phyloP scores from a whole-genome alignment of 2,113 vertebrate species.

The Monarcha castaneiventris region DNA sequence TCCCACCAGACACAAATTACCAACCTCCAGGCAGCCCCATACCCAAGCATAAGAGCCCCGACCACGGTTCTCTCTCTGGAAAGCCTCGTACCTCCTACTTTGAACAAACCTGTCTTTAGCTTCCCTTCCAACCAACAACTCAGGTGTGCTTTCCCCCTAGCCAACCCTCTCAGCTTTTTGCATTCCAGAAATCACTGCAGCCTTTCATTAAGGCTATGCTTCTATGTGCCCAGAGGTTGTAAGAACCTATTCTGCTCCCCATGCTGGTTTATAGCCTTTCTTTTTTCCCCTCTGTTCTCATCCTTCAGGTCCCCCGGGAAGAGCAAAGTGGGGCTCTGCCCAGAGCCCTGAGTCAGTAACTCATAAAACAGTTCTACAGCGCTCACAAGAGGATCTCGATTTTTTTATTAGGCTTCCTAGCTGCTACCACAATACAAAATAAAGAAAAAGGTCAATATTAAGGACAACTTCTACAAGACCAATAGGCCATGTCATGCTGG shows the following conservation, averaged over 20 bases:
- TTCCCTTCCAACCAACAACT: not conserved
- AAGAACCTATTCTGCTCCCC: not conserved
- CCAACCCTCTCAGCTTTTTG: not conserved
- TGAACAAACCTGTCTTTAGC: not conserved
- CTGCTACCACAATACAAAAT: not conserved
- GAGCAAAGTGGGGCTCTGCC: not conserved
- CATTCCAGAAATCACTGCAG: not conserved
- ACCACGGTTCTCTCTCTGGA: not conserved
- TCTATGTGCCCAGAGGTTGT: not conserved
- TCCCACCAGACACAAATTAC: not conserved
- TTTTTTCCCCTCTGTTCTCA: not conserved
- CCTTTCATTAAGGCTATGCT: not conserved
- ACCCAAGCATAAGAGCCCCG: not conserved
- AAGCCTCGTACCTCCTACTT: not conserved
- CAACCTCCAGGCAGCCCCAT: not conserved
- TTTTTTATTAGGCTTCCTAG: not conserved
- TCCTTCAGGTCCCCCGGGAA: not conserved
- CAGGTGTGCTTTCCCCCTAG: not conserved
- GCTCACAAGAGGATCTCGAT: not conserved
- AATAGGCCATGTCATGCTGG: not conserved
- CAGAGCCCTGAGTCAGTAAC: not conserved
- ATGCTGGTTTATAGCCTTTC: not conserved
- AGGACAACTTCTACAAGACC: not conserved
- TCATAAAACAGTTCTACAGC: not conserved
- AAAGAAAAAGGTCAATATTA: not conserved